phyloP scores from a whole-genome alignment of 2,888 invertebrate genomes.

The Ariolimax columbianus region DNA sequence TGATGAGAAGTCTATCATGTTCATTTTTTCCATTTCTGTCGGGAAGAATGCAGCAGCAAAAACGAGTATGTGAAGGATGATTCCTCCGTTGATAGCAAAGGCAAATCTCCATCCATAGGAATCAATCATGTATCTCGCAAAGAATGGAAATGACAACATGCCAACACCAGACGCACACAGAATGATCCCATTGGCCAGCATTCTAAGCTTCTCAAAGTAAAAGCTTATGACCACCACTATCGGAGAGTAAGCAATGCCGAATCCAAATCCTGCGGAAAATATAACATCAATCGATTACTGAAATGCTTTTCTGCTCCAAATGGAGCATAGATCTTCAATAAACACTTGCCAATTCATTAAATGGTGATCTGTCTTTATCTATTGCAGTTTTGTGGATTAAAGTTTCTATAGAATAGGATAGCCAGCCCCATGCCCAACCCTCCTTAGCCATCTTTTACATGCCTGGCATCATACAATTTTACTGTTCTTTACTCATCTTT shows the following conservation, averaged over 20 bases:
- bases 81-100: constrained; percentile 36
- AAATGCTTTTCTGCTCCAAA: no score
- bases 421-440: no score
- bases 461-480: no score
- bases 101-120: constrained; percentile 50
- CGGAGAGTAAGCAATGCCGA: constrained; percentile 53
- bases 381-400: no score
- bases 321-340: no score
- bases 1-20: constrained; percentile 10
- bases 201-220: constrained; percentile 50
- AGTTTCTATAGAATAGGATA: no score
- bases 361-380: no score
- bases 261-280: constrained; percentile 49
- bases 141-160: constrained; percentile 45
- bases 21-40: constrained; percentile 21
- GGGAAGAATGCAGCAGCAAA: constrained; percentile 49
- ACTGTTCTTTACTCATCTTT: no score
- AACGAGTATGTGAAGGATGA: constrained; percentile 44
- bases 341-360: no score
- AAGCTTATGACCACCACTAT: constrained; percentile 48
- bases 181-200: constrained; percentile 52
- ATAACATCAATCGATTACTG: no score
- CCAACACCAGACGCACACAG: constrained; percentile 50
- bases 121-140: constrained; percentile 51
- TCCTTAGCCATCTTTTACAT: no score